Percentiles rank a stretch among this genome's conserved stretches.
Evolutionary conservation across 2,888 invertebrate species (phyloP).

Genomic region (Augochlorella aurata): DNA sequence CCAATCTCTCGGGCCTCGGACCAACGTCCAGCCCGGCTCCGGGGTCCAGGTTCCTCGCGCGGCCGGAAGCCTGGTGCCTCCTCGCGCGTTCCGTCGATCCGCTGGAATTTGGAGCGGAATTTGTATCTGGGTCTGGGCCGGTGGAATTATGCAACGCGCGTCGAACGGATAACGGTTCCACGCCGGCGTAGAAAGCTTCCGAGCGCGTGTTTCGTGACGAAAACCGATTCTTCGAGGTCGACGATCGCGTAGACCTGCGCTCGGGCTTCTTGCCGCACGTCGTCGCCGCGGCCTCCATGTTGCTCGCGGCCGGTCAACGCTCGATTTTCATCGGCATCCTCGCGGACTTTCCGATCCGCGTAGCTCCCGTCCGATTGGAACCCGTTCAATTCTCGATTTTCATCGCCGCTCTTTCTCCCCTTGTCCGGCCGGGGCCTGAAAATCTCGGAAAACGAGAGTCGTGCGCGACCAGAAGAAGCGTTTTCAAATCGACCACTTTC

Average conservation of each 20-base stretch:
- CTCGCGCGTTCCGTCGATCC: slow-evolving; percentile 60
- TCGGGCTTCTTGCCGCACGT: slow-evolving; percentile 52
- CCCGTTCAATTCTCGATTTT: neutral
- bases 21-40: neutral
- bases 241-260: slow-evolving; percentile 66
- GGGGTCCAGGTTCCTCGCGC: slow-evolving; percentile 31
- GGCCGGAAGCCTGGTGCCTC: slow-evolving; percentile 55
- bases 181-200: slow-evolving; percentile 72
- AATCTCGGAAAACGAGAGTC: neutral
- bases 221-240: slow-evolving; percentile 69
- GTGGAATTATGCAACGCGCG: slow-evolving; percentile 77
- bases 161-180: slow-evolving; percentile 75
- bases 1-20: neutral
- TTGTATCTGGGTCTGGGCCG: slow-evolving; percentile 75
- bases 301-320: slow-evolving; percentile 26
- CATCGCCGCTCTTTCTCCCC: neutral
- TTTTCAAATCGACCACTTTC: slow-evolving; percentile 25
- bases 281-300: slow-evolving; percentile 44
- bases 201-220: slow-evolving; percentile 65
- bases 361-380: neutral
- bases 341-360: neutral
- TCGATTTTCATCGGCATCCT: slow-evolving; percentile 35
- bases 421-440: neutral
- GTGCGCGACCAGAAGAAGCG: neutral
- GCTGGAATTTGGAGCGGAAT: slow-evolving; percentile 69